Percentiles rank a stretch among this genome's conserved stretches.
phyloP scores from a whole-genome alignment of 1,140 invertebrate species.

The Euura saliciscinereae region DNA sequence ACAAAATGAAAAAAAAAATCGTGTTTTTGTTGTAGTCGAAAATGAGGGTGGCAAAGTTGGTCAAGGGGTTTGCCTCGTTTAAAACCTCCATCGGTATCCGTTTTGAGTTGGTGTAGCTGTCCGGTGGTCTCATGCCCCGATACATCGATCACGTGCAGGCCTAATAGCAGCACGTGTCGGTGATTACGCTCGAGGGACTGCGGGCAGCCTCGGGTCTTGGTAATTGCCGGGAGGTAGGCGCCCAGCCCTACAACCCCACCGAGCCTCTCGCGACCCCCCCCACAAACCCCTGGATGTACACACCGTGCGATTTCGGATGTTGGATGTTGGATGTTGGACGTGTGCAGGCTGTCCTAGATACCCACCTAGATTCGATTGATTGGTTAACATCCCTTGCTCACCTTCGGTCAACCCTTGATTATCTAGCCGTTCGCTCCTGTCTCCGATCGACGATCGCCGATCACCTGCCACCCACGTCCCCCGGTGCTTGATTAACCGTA shows the following conservation, averaged over 20 bases:
- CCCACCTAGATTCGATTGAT: slow-evolving; percentile 41
- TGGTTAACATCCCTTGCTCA: slow-evolving; percentile 46
- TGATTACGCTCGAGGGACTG: slow-evolving; percentile 52
- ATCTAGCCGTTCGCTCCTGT: slow-evolving; percentile 44
- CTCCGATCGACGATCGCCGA: slow-evolving; percentile 19
- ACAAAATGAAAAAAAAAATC: too few relatives aligned
- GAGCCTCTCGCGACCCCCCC: neutral
- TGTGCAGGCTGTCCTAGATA: slow-evolving; percentile 13
- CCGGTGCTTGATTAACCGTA: neutral
- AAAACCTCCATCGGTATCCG: neutral
- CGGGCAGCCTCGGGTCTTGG: slow-evolving; percentile 47
- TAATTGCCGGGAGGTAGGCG: slow-evolving; percentile 43
- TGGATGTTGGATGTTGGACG: neutral
- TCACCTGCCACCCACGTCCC: neutral
- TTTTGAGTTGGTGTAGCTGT: neutral
- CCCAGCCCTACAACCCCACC: neutral
- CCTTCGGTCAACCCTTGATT: slow-evolving; percentile 46
- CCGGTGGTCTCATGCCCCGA: slow-evolving; percentile 19
- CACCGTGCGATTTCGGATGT: neutral
- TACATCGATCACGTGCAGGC: slow-evolving; percentile 50
- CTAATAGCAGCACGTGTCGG: slow-evolving; percentile 53
- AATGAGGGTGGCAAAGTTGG: too few relatives aligned
- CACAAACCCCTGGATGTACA: slow-evolving; percentile 26
- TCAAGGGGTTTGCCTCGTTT: neutral
- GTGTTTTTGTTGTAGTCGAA: too few relatives aligned